Evolutionary conservation across 2,113 vertebrate genomes (phyloP).

Genomic region (Dolichotis patagonum): DNA sequence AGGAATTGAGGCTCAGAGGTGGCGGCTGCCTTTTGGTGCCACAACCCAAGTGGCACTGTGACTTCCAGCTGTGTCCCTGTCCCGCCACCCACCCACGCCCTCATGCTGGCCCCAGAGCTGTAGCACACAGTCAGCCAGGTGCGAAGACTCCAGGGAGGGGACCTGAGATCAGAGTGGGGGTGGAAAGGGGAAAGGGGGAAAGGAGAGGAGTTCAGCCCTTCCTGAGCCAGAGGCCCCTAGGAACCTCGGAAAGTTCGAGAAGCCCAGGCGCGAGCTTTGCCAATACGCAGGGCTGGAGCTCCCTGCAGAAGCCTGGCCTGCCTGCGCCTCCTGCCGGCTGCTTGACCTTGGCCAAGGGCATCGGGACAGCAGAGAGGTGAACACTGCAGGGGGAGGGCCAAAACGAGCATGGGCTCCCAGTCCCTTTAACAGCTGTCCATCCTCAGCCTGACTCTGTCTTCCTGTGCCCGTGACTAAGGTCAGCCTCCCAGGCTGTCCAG

Average conservation of each 20-base stretch:
- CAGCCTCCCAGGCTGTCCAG: no score
- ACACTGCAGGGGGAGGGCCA: background rate
- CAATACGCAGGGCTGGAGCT: no score
- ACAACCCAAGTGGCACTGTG: accelerated
- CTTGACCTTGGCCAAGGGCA: background rate
- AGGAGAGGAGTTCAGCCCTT: background rate
- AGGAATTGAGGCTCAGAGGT: background rate
- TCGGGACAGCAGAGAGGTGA: no score
- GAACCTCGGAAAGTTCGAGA: background rate
- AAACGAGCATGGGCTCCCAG: no score
- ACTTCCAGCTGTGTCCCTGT: accelerated
- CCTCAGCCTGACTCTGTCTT: no score
- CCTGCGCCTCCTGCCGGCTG: background rate
- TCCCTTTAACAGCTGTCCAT: no score
- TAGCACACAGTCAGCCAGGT: background rate
- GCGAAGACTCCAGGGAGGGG: background rate
- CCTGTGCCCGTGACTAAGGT: background rate
- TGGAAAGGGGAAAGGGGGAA: no score
- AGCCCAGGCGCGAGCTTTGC: background rate
- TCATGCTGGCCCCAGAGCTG: accelerated
- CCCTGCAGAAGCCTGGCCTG: background rate
- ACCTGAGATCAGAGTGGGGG: background rate
- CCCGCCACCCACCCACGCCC: accelerated
- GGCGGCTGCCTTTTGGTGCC: accelerated
- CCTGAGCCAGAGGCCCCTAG: background rate